These are phyloP conservation scores for Dicycla oo DNA, from an alignment of 2,888 invertebrate genomes.

Conservation along the genomic window DNA sequence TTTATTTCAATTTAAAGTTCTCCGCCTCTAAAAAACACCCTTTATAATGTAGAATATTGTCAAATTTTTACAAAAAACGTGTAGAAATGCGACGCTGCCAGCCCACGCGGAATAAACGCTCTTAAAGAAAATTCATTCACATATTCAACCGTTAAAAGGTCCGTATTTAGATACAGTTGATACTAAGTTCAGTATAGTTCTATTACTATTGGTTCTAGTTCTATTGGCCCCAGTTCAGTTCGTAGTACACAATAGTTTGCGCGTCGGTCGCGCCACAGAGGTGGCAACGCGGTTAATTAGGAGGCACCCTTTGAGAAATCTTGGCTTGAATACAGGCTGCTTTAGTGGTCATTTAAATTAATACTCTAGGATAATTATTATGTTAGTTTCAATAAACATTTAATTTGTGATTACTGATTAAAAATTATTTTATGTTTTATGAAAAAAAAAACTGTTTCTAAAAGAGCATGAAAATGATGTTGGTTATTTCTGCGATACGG, in stretches of 20 bases:
- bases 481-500: background rate
- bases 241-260: conserved; percentile 77
- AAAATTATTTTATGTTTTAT: background rate
- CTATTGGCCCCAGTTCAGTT: conserved; percentile 33
- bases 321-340: conserved; percentile 72
- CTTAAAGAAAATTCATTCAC: conserved; percentile 8
- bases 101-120: too few species aligned
- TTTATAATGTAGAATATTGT: too few species aligned
- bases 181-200: conserved; percentile 38
- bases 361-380: background rate
- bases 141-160: conserved; percentile 39
- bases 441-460: background rate
- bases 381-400: background rate
- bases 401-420: background rate
- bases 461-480: background rate
- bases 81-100: too few species aligned
- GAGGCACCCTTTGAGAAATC: conserved; percentile 76
- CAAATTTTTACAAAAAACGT: too few species aligned
- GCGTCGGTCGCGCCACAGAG: conserved; percentile 77
- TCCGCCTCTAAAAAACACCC: too few species aligned
- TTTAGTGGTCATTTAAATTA: conserved; percentile 1
- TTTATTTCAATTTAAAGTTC: too few species aligned
- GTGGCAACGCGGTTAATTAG: conserved; percentile 88
- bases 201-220: conserved; percentile 22
- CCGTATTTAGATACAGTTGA: conserved; percentile 45